Percentiles rank a stretch among this genome's conserved stretches.
Evolutionary conservation across 1,140 invertebrate genomes (phyloP).

Genomic region (Planococcus citri): DNA sequence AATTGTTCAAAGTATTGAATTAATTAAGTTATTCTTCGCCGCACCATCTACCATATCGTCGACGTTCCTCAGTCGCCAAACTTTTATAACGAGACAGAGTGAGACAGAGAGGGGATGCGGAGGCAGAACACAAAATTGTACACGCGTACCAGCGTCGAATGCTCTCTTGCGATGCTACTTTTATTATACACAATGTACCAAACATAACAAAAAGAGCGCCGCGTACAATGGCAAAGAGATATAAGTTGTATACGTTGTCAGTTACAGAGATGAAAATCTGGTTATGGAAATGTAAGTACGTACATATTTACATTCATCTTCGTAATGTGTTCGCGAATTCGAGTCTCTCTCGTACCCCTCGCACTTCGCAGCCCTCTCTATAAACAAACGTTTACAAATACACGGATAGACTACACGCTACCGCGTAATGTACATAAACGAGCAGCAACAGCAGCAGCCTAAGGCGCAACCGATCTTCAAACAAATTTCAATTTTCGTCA

Average conservation of each 20-base stretch:
- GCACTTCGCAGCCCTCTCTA: no score
- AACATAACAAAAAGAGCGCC: not conserved
- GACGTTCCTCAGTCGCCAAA: no score
- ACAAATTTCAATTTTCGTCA: no score
- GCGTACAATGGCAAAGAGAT: not conserved
- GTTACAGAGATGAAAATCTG: slow-evolving; percentile 1
- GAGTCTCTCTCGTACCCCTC: no score
- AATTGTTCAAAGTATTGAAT: not conserved
- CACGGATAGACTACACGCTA: no score
- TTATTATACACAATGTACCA: not conserved
- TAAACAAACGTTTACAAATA: no score
- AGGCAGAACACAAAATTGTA: no score
- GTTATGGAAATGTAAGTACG: slow-evolving; percentile 1
- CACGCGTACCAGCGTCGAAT: not conserved
- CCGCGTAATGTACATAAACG: no score
- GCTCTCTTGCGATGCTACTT: not conserved
- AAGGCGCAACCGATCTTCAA: no score
- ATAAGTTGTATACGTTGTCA: not conserved
- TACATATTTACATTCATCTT: slow-evolving; percentile 8
- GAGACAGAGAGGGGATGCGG: no score
- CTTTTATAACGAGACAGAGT: not conserved
- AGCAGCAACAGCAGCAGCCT: no score
- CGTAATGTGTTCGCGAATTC: not conserved
- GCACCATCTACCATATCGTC: no score
- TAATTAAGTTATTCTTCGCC: slow-evolving; percentile 8